A percentile compares a stretch with the other conserved stretches of the same genome.
phyloP scores from a whole-genome alignment of 2,888 invertebrate genomes.

The Andrena fulva region DNA sequence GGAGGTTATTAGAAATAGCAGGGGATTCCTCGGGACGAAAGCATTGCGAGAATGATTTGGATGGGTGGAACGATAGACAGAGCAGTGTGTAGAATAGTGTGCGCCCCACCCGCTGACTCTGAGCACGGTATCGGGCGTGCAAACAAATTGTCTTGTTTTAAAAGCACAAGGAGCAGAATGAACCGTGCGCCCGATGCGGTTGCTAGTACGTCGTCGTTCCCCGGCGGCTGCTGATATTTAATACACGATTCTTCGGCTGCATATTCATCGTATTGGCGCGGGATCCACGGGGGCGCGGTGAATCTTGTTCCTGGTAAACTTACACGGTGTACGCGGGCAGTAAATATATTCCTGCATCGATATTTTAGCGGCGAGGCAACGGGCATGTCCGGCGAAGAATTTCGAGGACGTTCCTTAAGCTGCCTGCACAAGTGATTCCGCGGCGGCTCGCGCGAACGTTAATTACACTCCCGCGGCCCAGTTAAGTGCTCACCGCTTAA shows the following conservation, averaged over 20 bases:
- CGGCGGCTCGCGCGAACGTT: conserved; percentile 19
- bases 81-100: conserved; percentile 30
- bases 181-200: conserved; percentile 41
- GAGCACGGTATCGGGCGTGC: conserved; percentile 68
- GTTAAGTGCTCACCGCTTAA: conserved; percentile 24
- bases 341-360: conserved; percentile 74
- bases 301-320: conserved; percentile 72
- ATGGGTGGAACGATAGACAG: conserved; percentile 30
- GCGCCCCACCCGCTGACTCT: conserved; percentile 75
- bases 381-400: conserved; percentile 47
- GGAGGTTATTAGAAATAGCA: not conserved
- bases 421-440: conserved; percentile 50
- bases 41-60: not conserved
- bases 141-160: conserved; percentile 79
- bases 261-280: conserved; percentile 75
- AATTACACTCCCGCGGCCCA: conserved; percentile 10
- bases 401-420: conserved; percentile 61
- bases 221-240: conserved; percentile 74
- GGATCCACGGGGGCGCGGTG: conserved; percentile 72
- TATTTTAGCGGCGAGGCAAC: conserved; percentile 70
- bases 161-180: conserved; percentile 67
- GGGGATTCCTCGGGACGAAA: conserved; percentile 18
- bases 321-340: conserved; percentile 71
- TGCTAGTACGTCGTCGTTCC: conserved; percentile 63
- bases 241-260: conserved; percentile 74